phyloP scores from a whole-genome alignment of 2,888 invertebrate species.

The Tanypteryx hageni region DNA sequence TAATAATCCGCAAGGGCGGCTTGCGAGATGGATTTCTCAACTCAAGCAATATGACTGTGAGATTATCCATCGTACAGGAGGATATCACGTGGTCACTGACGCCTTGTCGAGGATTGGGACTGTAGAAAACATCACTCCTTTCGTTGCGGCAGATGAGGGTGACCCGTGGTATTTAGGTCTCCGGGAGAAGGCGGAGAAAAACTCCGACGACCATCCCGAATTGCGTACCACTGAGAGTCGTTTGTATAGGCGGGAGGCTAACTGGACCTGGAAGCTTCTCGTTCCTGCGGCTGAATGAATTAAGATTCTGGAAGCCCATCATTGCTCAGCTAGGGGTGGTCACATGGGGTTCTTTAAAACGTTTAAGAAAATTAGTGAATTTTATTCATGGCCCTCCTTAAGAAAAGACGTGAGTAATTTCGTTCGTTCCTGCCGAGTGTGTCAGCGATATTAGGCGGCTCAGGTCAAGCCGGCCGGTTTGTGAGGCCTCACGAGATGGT shows the following conservation, averaged over 20 bases:
- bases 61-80: slow-evolving; percentile 6
- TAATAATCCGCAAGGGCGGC: not conserved
- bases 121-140: not conserved
- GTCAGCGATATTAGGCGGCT: not conserved
- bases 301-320: no score
- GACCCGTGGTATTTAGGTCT: not conserved
- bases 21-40: not conserved
- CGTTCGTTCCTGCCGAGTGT: not conserved
- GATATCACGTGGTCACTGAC: not conserved
- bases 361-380: no score
- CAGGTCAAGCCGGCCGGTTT: not conserved
- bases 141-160: not conserved
- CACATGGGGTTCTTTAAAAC: no score
- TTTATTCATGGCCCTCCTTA: not conserved
- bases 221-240: not conserved
- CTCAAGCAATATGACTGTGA: not conserved
- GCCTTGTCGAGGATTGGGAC: not conserved
- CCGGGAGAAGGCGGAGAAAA: not conserved
- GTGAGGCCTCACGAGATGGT: not conserved
- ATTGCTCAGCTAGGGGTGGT: no score
- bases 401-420: not conserved
- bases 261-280: no score
- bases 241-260: not conserved
- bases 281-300: no score
- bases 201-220: not conserved